Percentiles rank a stretch among this genome's conserved stretches.
phyloP scores from a whole-genome alignment of 2,113 vertebrate species.

The Eudyptes chrysolophus region DNA sequence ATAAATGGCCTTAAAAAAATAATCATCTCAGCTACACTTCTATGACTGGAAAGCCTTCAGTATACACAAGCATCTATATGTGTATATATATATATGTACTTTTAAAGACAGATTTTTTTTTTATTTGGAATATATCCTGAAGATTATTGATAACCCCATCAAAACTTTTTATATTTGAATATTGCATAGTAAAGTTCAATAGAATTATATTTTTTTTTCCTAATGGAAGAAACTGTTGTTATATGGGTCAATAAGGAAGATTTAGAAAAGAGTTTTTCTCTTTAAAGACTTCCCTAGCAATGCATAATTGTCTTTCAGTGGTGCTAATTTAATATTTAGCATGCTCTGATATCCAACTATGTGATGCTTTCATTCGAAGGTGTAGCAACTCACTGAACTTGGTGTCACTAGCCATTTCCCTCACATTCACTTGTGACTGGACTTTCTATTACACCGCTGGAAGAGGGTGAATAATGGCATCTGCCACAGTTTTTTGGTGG shows the following conservation, averaged over 20 bases:
- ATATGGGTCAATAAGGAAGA: not conserved
- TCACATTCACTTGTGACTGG: rapidly evolving
- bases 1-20: not conserved
- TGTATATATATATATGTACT: not conserved
- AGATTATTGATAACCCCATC: not conserved
- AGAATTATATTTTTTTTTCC: not conserved
- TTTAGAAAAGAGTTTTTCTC: not conserved
- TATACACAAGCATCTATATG: not conserved
- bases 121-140: not conserved
- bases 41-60: not conserved
- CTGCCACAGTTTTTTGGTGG: not conserved
- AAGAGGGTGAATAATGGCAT: not conserved
- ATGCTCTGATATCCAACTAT: not conserved
- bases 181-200: not conserved
- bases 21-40: not conserved
- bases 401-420: not conserved
- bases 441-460: not conserved
- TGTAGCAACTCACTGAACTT: not conserved
- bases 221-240: not conserved
- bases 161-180: not conserved
- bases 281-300: not conserved
- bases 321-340: not conserved
- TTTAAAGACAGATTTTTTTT: not conserved
- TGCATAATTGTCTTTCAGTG: not conserved
- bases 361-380: not conserved